Evolutionary conservation across 2,113 vertebrate genomes (phyloP).

Genomic region (Gallinago jamesoni): DNA sequence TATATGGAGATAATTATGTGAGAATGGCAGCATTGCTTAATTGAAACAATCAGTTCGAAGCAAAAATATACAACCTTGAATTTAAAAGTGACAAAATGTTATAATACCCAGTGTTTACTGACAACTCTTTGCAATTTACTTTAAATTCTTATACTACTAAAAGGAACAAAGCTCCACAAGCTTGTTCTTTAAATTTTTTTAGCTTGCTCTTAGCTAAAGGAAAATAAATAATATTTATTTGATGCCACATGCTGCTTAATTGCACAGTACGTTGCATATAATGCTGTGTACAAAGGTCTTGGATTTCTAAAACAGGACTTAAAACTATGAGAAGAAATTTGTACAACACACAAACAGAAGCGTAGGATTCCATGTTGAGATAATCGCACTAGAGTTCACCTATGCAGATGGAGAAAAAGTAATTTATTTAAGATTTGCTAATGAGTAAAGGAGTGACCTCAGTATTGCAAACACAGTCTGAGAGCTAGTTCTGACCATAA

Average conservation of each 20-base stretch:
- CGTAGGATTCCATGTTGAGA: background rate
- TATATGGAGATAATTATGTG: background rate
- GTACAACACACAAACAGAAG: background rate
- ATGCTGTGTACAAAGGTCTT: background rate
- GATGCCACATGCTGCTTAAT: background rate
- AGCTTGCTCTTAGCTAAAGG: background rate
- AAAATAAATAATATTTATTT: background rate
- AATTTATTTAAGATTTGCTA: background rate
- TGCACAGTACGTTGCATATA: background rate
- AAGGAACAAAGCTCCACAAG: background rate
- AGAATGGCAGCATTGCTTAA: background rate
- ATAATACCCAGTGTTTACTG: background rate
- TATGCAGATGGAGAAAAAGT: background rate
- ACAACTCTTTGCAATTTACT: background rate
- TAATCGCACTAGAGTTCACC: background rate
- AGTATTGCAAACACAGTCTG: background rate
- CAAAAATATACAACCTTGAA: background rate
- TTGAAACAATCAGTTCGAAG: constrained; percentile 22
- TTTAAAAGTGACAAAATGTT: background rate
- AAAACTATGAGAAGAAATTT: background rate
- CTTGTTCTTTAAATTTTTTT: background rate
- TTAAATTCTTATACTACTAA: background rate
- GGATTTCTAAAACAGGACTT: background rate
- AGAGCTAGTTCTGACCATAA: background rate
- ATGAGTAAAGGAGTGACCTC: background rate